These are phyloP conservation scores for Pachyuromys duprasi DNA, from an alignment of 2,797 vertebrate species.

Conservation along the genomic window DNA sequence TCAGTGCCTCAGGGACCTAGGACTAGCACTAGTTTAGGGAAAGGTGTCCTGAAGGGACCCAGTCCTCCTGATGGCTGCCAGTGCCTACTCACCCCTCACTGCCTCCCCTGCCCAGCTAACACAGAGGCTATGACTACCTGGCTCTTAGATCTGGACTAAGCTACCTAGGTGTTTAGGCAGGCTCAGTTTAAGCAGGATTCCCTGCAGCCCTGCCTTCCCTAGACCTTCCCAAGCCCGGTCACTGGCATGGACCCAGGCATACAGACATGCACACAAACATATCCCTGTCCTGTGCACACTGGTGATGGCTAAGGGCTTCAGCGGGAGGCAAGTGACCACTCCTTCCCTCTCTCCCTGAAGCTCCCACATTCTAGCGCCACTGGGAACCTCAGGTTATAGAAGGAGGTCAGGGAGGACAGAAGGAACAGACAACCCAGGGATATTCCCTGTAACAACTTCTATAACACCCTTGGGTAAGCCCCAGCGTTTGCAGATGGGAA, in stretches of 20 bases:
- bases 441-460: constrained; percentile 4
- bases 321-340: neutral
- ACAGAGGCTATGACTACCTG: neutral
- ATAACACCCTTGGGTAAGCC: constrained; percentile 43
- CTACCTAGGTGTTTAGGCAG: constrained; percentile 60
- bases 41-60: neutral
- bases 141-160: neutral
- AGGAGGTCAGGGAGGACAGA: neutral
- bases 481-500: constrained; percentile 29
- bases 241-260: neutral
- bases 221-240: neutral
- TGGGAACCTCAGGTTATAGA: neutral
- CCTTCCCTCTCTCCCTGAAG: neutral
- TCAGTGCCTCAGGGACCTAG: neutral
- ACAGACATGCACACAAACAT: neutral
- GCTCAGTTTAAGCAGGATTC: neutral
- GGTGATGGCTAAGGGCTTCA: neutral
- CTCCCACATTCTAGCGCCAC: neutral
- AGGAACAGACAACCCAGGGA: constrained; percentile 4
- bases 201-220: neutral
- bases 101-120: neutral
- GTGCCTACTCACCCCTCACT: neutral
- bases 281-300: neutral
- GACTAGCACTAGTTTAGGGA: neutral
- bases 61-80: neutral